Conservation (phyloP, 2,888 invertebrate genomes). For the Dryobota labecula region DNA sequence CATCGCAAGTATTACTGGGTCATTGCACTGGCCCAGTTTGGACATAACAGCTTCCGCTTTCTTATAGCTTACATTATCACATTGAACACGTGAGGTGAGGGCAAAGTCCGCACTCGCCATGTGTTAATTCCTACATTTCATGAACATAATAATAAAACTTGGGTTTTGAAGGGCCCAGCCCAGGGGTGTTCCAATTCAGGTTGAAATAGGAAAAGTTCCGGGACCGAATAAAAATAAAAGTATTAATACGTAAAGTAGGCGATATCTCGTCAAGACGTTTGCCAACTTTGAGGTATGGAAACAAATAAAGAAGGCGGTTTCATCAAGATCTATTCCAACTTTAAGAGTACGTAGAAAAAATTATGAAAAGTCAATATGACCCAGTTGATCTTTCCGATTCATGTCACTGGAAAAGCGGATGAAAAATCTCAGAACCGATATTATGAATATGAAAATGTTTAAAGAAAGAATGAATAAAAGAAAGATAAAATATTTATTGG, state of each 20-base stretch:
- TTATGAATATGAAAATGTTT: neutral
- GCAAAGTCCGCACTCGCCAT: constrained; percentile 19
- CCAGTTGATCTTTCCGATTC: neutral
- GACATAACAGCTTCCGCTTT: constrained; percentile 30
- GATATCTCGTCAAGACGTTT: neutral
- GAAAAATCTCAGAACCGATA: neutral
- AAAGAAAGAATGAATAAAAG: too few species aligned
- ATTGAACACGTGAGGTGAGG: constrained; percentile 4
- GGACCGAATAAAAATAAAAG: neutral
- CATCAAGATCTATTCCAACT: neutral
- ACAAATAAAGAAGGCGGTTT: neutral
- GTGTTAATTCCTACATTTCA: constrained; percentile 10
- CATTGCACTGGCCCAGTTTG: constrained; percentile 65
- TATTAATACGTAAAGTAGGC: neutral
- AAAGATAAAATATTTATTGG: too few species aligned
- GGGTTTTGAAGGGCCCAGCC: neutral
- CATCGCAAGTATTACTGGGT: constrained; percentile 54
- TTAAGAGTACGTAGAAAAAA: neutral
- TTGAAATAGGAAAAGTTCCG: neutral
- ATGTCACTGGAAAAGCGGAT: neutral
- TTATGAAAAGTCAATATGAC: neutral
- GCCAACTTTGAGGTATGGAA: neutral
- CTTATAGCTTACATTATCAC: constrained; percentile 32
- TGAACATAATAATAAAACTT: constrained; percentile 8
- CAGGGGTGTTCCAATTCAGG: neutral